phyloP scores from a whole-genome alignment of 2,113 vertebrate species.

The Gobius niger region DNA sequence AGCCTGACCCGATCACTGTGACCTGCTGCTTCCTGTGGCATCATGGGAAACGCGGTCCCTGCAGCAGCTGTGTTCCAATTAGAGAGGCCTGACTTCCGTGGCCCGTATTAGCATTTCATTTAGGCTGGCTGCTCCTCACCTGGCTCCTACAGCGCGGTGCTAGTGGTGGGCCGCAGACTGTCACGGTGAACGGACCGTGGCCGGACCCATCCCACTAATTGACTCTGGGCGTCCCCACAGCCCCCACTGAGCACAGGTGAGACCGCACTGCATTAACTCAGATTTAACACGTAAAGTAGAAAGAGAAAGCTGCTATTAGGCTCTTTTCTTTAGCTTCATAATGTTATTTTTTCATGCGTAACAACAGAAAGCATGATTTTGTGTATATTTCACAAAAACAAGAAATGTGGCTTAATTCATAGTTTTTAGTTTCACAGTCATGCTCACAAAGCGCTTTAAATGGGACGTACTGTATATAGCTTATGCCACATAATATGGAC shows the following conservation, averaged over 20 bases:
- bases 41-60: slow-evolving; percentile 70
- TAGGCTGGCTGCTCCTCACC: slow-evolving; percentile 71
- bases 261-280: slow-evolving; percentile 52
- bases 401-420: neutral
- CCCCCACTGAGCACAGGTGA: slow-evolving; percentile 52
- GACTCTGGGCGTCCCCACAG: slow-evolving; percentile 67
- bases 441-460: too few species aligned
- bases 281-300: slow-evolving; percentile 50
- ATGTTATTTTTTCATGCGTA: neutral
- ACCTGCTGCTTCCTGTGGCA: slow-evolving; percentile 62
- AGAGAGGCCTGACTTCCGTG: slow-evolving; percentile 80
- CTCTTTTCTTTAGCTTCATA: neutral
- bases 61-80: slow-evolving; percentile 85
- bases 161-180: slow-evolving; percentile 59
- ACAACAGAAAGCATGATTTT: neutral
- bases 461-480: too few species aligned
- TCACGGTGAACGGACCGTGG: slow-evolving; percentile 47
- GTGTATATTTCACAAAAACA: neutral
- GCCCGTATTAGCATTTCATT: slow-evolving; percentile 84
- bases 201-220: slow-evolving; percentile 69
- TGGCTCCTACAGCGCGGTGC: slow-evolving; percentile 50
- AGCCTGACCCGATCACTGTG: slow-evolving; percentile 64
- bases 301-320: slow-evolving; percentile 13
- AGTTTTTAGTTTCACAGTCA: too few species aligned
- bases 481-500: too few species aligned